Base-by-base conservation (phyloP, 2,797 vertebrate genomes). In the Odontamblyopus lacepedii region DNA sequence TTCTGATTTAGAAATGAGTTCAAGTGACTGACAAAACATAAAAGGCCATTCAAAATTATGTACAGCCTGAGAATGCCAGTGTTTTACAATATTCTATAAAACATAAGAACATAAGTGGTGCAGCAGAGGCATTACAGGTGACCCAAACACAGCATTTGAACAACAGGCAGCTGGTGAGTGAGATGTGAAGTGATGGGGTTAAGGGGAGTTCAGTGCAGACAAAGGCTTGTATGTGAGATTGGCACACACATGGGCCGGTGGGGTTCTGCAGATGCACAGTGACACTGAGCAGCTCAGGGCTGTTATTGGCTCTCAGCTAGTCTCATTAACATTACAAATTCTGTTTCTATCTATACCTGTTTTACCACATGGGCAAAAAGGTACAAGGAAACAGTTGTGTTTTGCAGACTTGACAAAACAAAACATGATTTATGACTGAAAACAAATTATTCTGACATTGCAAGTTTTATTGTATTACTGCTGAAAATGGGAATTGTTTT, bases 251-350 rank as follows among this genome's bases (percentile, higher is more conserved):
- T 13, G 55, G 55, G 8, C 32, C n/a, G 51, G 44, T 59, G 5
- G 2, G 63, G 44, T 64, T 78, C 57, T 19, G 59, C 18, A 4
- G 3, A 63, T 67, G 16, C 12, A 44, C 66, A 15, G 53, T 64
- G 76, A 79, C 72, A 75, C 2, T 55, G 18, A 2, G 5, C 67
- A 61, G 32, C 76, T 73, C 67, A 63, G 63, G 73, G 63, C 73
- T 13, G 16, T 30, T 60, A 29, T 50, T 64, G 0, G 56, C 79
- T 64, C 32, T 12, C 15, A 30, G 74, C 72, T 11, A n/a, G 30
- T 26, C 63, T 78, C 75, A 85, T 87, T 68, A 70, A 78, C 80
- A 81, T 85, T 32, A 2, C 83, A 74, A 4, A 85, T 63, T 3
- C 32, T 5, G 0, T 1, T 63, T 5, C 38, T 11, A 0, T 0